Evolutionary conservation across 1,140 invertebrate genomes (phyloP).

Genomic region (Acromyrmex heyeri): DNA sequence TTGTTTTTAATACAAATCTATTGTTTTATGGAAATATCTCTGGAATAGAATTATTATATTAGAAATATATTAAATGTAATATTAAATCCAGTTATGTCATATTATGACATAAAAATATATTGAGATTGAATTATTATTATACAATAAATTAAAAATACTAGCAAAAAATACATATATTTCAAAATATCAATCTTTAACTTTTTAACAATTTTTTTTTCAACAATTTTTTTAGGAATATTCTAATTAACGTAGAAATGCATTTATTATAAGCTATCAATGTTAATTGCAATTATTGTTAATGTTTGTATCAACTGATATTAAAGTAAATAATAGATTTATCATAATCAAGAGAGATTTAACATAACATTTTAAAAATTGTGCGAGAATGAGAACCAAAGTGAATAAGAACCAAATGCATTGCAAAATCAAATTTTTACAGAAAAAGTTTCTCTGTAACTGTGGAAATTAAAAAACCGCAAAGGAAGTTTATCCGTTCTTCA

Average conservation of each 20-base stretch:
- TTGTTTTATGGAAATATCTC: not conserved
- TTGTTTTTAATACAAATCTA: not conserved
- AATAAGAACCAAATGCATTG: not conserved
- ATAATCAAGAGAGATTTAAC: conserved; percentile 1
- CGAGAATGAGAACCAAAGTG: not conserved
- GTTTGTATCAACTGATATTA: not conserved
- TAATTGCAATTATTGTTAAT: not conserved
- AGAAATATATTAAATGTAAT: not conserved
- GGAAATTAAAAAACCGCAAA: conserved; percentile 21
- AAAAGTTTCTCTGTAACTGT: not conserved
- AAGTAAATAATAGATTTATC: not conserved
- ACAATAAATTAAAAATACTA: not conserved
- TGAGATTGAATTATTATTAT: not conserved
- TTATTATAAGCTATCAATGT: not conserved
- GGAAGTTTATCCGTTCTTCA: not conserved
- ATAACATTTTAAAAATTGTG: not conserved
- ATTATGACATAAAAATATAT: too few species aligned
- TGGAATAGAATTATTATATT: not conserved
- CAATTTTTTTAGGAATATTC: not conserved
- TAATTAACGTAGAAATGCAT: not conserved
- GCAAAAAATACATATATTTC: not conserved
- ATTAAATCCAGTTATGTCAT: not conserved
- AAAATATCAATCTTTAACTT: not conserved
- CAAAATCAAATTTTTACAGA: not conserved
- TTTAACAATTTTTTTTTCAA: not conserved